A percentile compares a stretch with the other conserved stretches of the same genome.
phyloP scores from a whole-genome alignment of 2,888 invertebrate species.

The Tigriopus californicus region DNA sequence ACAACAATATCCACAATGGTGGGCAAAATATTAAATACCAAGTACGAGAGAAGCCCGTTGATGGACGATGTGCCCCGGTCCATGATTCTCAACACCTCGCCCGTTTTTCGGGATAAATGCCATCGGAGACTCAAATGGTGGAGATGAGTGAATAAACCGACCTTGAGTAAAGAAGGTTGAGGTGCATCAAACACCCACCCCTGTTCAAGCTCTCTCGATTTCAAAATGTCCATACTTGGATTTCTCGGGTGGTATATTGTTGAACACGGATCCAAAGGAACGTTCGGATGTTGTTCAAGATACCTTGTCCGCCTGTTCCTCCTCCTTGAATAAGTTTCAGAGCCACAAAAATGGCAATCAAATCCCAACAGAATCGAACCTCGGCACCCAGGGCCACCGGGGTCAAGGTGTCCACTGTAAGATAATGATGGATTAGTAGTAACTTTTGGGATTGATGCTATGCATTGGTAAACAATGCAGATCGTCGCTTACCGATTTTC shows the following conservation, averaged over 20 bases:
- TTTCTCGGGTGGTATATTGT: slow-evolving; percentile 82
- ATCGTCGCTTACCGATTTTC: slow-evolving; percentile 49
- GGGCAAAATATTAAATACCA: slow-evolving; percentile 79
- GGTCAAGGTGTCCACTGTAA: slow-evolving; percentile 22
- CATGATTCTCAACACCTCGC: slow-evolving; percentile 88
- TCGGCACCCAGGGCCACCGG: slow-evolving; percentile 34
- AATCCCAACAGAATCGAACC: slow-evolving; percentile 50
- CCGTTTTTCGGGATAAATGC: slow-evolving; percentile 88
- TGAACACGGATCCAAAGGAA: slow-evolving; percentile 90
- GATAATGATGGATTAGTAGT: too few relatives aligned
- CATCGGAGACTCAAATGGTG: slow-evolving; percentile 78
- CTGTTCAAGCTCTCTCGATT: too few relatives aligned
- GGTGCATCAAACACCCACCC: too few relatives aligned
- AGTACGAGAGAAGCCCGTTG: slow-evolving; percentile 66
- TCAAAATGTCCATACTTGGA: slow-evolving; percentile 41
- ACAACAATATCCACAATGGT: slow-evolving; percentile 79
- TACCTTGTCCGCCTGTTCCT: slow-evolving; percentile 75
- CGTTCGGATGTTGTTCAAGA: slow-evolving; percentile 72
- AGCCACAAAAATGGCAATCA: slow-evolving; percentile 60
- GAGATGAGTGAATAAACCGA: slow-evolving; percentile 53
- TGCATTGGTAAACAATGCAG: neutral
- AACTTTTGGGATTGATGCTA: too few relatives aligned
- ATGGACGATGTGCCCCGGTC: slow-evolving; percentile 93
- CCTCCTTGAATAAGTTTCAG: slow-evolving; percentile 91
- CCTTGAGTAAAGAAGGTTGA: neutral